Evolutionary conservation across 2,797 vertebrate genomes (phyloP), one percentile per base, ranked within the genome.

Genomic region (Tokudaia muenninki): DNA sequence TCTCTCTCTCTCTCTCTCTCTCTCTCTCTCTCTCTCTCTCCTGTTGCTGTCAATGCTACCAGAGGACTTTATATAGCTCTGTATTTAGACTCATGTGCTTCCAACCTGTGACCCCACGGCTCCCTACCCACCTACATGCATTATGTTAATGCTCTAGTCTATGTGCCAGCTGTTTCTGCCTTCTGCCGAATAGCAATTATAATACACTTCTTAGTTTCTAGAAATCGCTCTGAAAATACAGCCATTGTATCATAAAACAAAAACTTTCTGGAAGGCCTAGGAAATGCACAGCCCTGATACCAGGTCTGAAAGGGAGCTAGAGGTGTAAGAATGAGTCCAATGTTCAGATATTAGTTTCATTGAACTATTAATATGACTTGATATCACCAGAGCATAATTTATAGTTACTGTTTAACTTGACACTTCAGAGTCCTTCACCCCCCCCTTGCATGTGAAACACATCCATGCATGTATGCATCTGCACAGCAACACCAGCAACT

Each of bases 331-430:
- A 31, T 50, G 19, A 52, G 34, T 11, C 44, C 86, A 80, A 11
- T 31, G 24, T 29, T 78, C 47, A 88, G 4, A n/a, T n/a, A 55
- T 26, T 67, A 75, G 21, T 17, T 89, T 92, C 31, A 90, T 13
- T 74, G 24, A 86, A 50, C 47, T 94, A 89, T 13, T 89, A 72
- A 87, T 89, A 63, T 37, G 6, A 13, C 29, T 34, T n/a, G 3
- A 34, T 88, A 65, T 75, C 74, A 37, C n/a, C 79, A 96, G 41
- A 86, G 90, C 6, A 72, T 2, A 89, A 80, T 52, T 75, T 88
- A 84, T 7, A 57, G 59, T 91, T 95, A 87, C 16, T 75, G 34
- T 74, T 86, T 94, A 86, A 96, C 61, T 87, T 82, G 29, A 91
- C 94, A 80, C 37, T 50, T 87, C 37, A 37, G 81, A 80, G 47